Evolutionary conservation across 2,113 vertebrate genomes (phyloP), one percentile per base, ranked within the genome.

Genomic region (Neopipo cinnamomea): DNA sequence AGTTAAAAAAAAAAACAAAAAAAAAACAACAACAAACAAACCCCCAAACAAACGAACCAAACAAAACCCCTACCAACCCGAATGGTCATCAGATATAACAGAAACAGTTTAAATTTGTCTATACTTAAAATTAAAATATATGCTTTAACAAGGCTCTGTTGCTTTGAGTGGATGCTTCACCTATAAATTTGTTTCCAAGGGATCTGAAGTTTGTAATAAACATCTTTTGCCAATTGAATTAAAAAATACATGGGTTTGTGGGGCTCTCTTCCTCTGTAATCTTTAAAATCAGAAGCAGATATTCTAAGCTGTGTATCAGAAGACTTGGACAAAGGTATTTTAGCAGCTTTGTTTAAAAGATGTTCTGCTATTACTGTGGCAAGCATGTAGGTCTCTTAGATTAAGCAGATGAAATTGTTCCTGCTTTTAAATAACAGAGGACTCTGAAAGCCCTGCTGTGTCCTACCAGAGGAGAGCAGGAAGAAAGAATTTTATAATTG

Each of bases 161-260:
- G 37, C 35, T 59, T 65, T 62, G 33, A 77, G 14, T n/a, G 14
- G 27, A 31, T 17, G 2, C 52, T 92, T 88, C 74, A 12, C 42
- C 67, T 86, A 49, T 59, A 50, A 65, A 27, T 5, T n/a, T 81
- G 41, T 80, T 91, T 67, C 59, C 5, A 52, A 62, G 20, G 87
- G 27, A 42, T 68, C 14, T 52, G 39, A 72, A 70, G 8, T 67
- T 84, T 28, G 12, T 49, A n/a, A 35, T 39, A 75, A 74, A 35
- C 0, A 2, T 13, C 5, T 84, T 71, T 42, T 80, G 39, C 31
- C 27, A 71, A 33, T 2, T n/a, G 27, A 61, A 12, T 59, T 80
- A 70, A 21, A 78, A 86, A 83, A 84, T 21, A 61, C 8, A 5
- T 1, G 0, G 2, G 46, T 71, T 81, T 18, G 5, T 0, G 0